Conservation (phyloP, 1,140 invertebrate species). For the Xylocopa sonorina region DNA sequence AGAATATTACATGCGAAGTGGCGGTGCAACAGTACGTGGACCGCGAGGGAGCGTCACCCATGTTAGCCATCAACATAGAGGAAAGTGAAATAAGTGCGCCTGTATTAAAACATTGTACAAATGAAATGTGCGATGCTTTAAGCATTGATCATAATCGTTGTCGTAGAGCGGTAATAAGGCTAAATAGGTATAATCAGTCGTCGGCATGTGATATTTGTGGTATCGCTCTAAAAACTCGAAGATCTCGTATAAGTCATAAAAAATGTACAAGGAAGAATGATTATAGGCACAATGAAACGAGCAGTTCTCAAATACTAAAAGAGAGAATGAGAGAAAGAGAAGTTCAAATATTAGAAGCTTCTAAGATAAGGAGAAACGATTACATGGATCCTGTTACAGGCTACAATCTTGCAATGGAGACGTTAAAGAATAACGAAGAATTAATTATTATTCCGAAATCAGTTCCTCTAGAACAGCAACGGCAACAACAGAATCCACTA, state of each 20-base stretch:
- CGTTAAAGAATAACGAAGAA: constrained; percentile 75
- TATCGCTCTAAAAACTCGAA: constrained; percentile 65
- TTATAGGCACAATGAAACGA: constrained; percentile 73
- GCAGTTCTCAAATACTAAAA: constrained; percentile 69
- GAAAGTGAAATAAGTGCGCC: constrained; percentile 74
- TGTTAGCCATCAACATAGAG: constrained; percentile 72
- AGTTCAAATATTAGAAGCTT: constrained; percentile 72
- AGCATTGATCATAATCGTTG: constrained; percentile 78
- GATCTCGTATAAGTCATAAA: constrained; percentile 72
- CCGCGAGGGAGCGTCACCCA: constrained; percentile 65
- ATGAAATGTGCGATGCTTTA: constrained; percentile 73
- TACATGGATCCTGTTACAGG: constrained; percentile 72
- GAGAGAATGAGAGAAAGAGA: constrained; percentile 77
- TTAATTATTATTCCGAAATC: constrained; percentile 77
- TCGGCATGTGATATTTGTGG: constrained; percentile 76
- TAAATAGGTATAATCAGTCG: constrained; percentile 69
- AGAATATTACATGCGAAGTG: constrained; percentile 75
- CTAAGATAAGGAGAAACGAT: constrained; percentile 68
- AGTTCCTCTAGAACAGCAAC: constrained; percentile 29
- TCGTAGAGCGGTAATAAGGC: constrained; percentile 68
- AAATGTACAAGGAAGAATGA: constrained; percentile 74
- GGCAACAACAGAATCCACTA: constrained; percentile 16
- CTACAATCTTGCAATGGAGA: constrained; percentile 71
- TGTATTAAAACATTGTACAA: constrained; percentile 74
- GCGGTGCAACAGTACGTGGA: constrained; percentile 73